Percentiles rank a stretch among this genome's conserved stretches.
These are phyloP conservation scores for Onthophagus sagittarius DNA, from an alignment of 2,888 invertebrate species.

Conservation along the genomic window DNA sequence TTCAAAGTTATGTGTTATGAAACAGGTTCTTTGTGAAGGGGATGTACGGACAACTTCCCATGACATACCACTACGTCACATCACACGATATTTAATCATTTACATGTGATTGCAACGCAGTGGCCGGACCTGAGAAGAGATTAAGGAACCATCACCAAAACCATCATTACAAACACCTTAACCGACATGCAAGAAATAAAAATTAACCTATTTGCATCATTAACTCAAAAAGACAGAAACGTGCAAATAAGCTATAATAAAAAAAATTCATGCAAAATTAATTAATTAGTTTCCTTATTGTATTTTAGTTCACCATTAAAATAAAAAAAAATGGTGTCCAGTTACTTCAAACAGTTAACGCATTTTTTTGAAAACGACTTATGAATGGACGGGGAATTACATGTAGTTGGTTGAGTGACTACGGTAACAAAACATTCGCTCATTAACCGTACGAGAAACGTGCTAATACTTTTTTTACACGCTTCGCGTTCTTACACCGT, in stretches of 20 bases:
- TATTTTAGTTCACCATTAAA: background rate
- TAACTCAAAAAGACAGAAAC: too few relatives aligned
- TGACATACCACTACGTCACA: slow-evolving; percentile 50
- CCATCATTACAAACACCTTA: slow-evolving; percentile 19
- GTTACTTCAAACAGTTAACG: background rate
- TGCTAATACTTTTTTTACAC: background rate
- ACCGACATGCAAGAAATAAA: slow-evolving; percentile 7
- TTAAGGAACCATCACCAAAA: slow-evolving; percentile 26
- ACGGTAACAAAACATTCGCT: background rate
- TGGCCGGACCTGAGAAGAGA: slow-evolving; percentile 42
- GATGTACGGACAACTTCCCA: slow-evolving; percentile 40
- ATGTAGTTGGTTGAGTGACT: background rate
- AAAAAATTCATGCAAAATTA: background rate
- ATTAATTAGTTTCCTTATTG: background rate
- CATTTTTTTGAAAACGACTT: background rate
- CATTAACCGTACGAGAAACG: background rate
- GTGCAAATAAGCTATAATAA: background rate
- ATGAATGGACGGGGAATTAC: background rate
- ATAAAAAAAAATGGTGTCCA: background rate
- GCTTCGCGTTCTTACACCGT: background rate
- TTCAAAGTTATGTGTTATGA: background rate
- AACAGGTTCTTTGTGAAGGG: slow-evolving; percentile 17
- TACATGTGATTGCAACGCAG: slow-evolving; percentile 44
- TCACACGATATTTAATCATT: slow-evolving; percentile 41
- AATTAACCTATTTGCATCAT: background rate